Evolutionary conservation across 2,113 vertebrate genomes (phyloP).

Genomic region (Laticauda laticaudata): DNA sequence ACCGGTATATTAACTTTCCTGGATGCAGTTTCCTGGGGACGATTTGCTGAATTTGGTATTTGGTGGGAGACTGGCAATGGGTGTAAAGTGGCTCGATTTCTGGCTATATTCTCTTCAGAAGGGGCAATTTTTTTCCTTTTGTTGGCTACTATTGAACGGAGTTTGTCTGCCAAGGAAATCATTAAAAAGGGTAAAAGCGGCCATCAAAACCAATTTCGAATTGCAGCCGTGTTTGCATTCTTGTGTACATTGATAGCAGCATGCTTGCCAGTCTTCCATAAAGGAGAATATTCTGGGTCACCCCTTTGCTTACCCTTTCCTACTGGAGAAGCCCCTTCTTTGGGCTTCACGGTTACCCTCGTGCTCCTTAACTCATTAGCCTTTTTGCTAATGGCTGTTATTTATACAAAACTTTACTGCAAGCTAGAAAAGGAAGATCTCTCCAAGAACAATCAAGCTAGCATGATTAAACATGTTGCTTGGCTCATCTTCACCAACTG

Average conservation of each 20-base stretch:
- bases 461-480: constrained; percentile 88
- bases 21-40: constrained; percentile 90
- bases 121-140: constrained; percentile 87
- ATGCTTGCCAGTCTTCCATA: constrained; percentile 82
- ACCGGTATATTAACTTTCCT: constrained; percentile 86
- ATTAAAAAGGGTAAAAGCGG: constrained; percentile 79
- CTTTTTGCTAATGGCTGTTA: constrained; percentile 89
- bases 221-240: constrained; percentile 77
- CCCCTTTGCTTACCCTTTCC: constrained; percentile 95
- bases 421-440: constrained; percentile 88
- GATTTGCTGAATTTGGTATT: constrained; percentile 90
- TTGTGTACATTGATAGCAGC: constrained; percentile 78
- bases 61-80: constrained; percentile 95
- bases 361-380: constrained; percentile 92
- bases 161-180: constrained; percentile 79
- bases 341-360: constrained; percentile 88
- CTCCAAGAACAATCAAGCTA: constrained; percentile 83
- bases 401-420: constrained; percentile 97
- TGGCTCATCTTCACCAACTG: constrained; percentile 99
- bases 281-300: constrained; percentile 78
- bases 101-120: constrained; percentile 92
- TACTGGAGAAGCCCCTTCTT: constrained; percentile 79
- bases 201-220: constrained; percentile 71
- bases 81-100: constrained; percentile 85
- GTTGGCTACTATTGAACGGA: constrained; percentile 89